These are phyloP conservation scores for Phylloscopus trochilus DNA, from an alignment of 2,113 vertebrate genomes.

Conservation along the genomic window DNA sequence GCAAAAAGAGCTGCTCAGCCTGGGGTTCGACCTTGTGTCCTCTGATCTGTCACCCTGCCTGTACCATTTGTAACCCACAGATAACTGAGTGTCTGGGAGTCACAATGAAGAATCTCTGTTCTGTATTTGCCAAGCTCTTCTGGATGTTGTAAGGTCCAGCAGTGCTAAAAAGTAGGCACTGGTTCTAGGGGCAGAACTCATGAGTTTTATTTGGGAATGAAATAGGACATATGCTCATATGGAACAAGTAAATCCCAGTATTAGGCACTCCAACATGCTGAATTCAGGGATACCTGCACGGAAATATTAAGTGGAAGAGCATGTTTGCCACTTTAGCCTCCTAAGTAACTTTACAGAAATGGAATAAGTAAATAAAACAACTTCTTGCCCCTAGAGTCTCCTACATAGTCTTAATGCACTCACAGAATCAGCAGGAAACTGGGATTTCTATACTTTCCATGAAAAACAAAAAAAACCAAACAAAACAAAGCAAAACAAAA, in stretches of 20 bases:
- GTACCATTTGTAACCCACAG: fast-evolving
- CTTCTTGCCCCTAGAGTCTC: neutral
- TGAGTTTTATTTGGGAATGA: neutral
- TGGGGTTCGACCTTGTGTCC: neutral
- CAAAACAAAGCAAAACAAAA: no score
- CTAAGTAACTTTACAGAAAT: neutral
- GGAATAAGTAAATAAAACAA: neutral
- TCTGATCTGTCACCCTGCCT: neutral
- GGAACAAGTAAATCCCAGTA: neutral
- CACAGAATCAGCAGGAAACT: neutral
- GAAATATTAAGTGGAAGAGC: neutral
- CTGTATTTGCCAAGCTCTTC: neutral
- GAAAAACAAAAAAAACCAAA: fast-evolving
- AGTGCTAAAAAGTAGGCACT: neutral
- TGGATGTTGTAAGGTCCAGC: neutral
- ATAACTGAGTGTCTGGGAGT: neutral
- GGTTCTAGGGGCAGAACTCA: neutral
- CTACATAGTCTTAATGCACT: neutral
- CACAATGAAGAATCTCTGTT: neutral
- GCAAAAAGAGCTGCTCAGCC: neutral
- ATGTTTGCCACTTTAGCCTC: neutral
- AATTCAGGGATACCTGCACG: neutral
- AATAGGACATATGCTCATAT: neutral
- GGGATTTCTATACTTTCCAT: neutral
- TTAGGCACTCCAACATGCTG: neutral